Percentiles rank a stretch among this genome's conserved stretches.
Evolutionary conservation across 2,113 vertebrate genomes (phyloP).

Genomic region (Catharus fuscescens): DNA sequence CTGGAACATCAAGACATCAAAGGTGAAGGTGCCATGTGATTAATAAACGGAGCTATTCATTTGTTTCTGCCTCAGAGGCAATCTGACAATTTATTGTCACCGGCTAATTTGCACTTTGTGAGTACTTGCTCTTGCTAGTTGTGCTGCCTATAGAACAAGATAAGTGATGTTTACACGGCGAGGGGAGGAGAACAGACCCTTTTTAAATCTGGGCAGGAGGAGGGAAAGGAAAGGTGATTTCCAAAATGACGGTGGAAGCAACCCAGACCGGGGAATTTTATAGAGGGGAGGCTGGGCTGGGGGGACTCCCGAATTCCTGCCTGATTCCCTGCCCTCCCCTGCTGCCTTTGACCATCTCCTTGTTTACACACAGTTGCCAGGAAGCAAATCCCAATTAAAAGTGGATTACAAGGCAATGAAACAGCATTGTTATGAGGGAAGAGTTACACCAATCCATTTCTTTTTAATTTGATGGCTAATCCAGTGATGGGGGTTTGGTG

Average conservation of each 20-base stretch:
- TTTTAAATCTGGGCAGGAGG: not conserved
- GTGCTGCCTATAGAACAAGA: constrained; percentile 51
- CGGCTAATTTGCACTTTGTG: constrained; percentile 78
- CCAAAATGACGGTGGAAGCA: not conserved
- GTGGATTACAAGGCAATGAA: constrained; percentile 68
- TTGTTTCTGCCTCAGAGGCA: constrained; percentile 74
- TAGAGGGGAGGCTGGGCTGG: not conserved
- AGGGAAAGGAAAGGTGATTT: not conserved
- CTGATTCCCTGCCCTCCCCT: not conserved
- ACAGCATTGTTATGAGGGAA: constrained; percentile 45
- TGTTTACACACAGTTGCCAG: constrained; percentile 61
- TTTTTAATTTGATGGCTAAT: constrained; percentile 12
- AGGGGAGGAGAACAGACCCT: constrained; percentile 36
- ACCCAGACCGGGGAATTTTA: not conserved
- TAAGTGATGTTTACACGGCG: constrained; percentile 33
- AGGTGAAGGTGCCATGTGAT: constrained; percentile 76
- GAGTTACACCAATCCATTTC: constrained; percentile 53
- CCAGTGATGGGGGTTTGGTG: not conserved
- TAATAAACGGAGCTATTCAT: constrained; percentile 71
- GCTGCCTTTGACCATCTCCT: not conserved
- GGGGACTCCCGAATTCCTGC: not conserved
- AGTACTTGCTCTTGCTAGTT: constrained; percentile 67
- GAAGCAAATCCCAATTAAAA: constrained; percentile 73
- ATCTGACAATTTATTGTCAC: constrained; percentile 75
- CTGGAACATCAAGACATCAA: constrained; percentile 83